Evolutionary conservation across 2,888 invertebrate species (phyloP).

Genomic region (Lochmaea capreae): DNA sequence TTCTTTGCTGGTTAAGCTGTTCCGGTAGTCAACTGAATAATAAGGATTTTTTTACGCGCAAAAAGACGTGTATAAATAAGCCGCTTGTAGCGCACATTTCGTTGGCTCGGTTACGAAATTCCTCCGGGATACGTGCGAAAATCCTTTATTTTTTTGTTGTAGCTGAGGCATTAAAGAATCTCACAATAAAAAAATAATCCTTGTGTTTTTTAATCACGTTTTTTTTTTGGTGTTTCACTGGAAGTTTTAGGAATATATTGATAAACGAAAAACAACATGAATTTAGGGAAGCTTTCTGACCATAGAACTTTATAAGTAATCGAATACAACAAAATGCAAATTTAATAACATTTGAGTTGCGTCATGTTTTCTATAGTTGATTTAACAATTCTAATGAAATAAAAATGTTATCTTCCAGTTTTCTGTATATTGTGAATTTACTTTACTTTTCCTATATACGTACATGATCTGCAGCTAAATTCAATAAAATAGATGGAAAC

Average conservation of each 20-base stretch:
- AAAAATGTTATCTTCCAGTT: background rate
- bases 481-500: conserved; percentile 1
- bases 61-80: background rate
- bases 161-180: conserved; percentile 6
- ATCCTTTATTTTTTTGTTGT: conserved; percentile 7
- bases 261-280: too few species aligned
- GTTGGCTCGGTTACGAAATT: background rate
- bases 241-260: background rate
- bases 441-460: background rate
- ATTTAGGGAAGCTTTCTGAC: background rate
- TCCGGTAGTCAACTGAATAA: conserved; percentile 6
- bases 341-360: too few species aligned
- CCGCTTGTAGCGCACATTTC: background rate
- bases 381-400: background rate
- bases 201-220: background rate
- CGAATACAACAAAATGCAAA: too few species aligned
- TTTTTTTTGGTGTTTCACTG: background rate
- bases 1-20: background rate
- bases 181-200: conserved; percentile 2
- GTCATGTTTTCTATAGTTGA: background rate
- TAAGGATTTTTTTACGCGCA: background rate
- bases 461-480: conserved; percentile 5
- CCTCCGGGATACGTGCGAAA: conserved; percentile 5
- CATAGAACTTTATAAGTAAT: too few species aligned
- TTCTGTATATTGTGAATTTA: background rate